Evolutionary conservation across 2,888 invertebrate genomes (phyloP).

Genomic region (Altica lythri): DNA sequence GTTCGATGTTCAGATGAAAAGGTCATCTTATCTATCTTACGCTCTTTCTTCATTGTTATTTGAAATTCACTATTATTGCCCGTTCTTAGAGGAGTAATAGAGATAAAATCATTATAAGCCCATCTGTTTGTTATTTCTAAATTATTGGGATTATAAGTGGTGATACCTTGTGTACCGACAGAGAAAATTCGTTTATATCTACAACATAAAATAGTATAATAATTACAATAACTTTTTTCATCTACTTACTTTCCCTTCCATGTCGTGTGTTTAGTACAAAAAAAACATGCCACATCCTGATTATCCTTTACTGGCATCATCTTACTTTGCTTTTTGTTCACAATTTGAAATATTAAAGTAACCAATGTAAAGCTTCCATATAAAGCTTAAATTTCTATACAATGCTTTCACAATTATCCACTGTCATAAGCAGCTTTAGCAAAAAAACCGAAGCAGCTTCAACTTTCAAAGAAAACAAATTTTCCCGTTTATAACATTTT

Average conservation of each 20-base stretch:
- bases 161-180: slow-evolving; percentile 92
- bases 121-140: slow-evolving; percentile 94
- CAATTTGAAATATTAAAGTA: slow-evolving; percentile 16
- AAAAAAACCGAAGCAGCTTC: slow-evolving; percentile 12
- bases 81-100: slow-evolving; percentile 56
- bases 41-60: slow-evolving; percentile 84
- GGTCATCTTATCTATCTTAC: slow-evolving; percentile 91
- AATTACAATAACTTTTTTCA: not conserved
- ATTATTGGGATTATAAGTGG: slow-evolving; percentile 93
- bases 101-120: slow-evolving; percentile 62
- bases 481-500: slow-evolving; percentile 26
- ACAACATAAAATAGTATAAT: slow-evolving; percentile 27
- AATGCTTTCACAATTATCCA: not conserved
- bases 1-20: slow-evolving; percentile 96
- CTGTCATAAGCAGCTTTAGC: not conserved
- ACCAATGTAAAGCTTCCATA: slow-evolving; percentile 10
- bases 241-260: slow-evolving; percentile 95
- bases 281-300: slow-evolving; percentile 94
- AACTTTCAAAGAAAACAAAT: slow-evolving; percentile 22
- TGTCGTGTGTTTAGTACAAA: slow-evolving; percentile 95
- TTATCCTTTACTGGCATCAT: slow-evolving; percentile 89
- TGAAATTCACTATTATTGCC: slow-evolving; percentile 71
- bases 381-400: slow-evolving; percentile 10
- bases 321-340: slow-evolving; percentile 50
- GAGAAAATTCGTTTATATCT: slow-evolving; percentile 97